Evolutionary conservation across 1,140 invertebrate species (phyloP), one percentile per base, ranked within the genome.

Genomic region (Aphaenogaster floridana): DNA sequence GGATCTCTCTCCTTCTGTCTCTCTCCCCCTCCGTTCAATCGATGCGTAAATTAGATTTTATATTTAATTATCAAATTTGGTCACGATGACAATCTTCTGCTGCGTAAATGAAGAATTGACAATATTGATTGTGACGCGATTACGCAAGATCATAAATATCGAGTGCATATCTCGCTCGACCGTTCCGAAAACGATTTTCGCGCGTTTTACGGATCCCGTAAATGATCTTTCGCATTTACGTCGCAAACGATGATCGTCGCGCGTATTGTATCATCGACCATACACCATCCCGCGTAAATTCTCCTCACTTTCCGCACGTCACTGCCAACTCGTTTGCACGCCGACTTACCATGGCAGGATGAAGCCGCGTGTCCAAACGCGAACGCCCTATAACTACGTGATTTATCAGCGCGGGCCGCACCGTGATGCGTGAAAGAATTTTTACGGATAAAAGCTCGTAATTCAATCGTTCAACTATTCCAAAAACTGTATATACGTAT

Each of bases 211-310:
- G 36, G 6, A 59, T 59, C 28, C 28, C 17, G 17, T 64, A 64
- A 63, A 61, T 48, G 50, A 79, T 79, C 61, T 50, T 36, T 13
- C 45, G 42, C 42, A 48, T 48, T 48, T 64, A 66, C 9, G 59
- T 66, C 59, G 28, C 34, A 57, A 76, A 64, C 42, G 59, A 78
- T 13, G 57, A 78, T 36, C 2, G 13, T 71, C 48, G 36, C 36
- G 42, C 45, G 11, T 54, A 81, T 79, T 79, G 77, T 66, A 66
- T 79, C 77, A 66, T 79, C 45, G 61, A 66, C 48, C 45, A 54
- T 71, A 71, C 45, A 71, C n/a, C 45, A 66, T 36, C 59, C 11
- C 61, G 77, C 45, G 78, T 54, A 81, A 71, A 81, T 81, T 81
- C 48, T 81, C 64, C 7, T 81, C 50, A 36, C 78, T 52, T 71